A percentile compares a stretch with the other conserved stretches of the same genome.
These are phyloP conservation scores for Antrozous pallidus DNA, from an alignment of 2,797 vertebrate species.

Conservation along the genomic window DNA sequence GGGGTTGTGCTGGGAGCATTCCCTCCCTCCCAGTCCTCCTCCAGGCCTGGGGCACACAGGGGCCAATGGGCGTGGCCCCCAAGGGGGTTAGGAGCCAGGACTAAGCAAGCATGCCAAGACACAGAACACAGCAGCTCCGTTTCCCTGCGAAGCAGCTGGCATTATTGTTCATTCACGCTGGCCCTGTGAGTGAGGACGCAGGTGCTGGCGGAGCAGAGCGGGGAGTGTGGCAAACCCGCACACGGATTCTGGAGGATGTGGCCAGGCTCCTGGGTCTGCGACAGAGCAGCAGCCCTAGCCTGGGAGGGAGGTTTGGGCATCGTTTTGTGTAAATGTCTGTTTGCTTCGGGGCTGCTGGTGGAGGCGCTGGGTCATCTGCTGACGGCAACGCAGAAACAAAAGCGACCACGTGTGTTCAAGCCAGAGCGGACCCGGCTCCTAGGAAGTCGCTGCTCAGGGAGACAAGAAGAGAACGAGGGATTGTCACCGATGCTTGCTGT, in stretches of 20 bases:
- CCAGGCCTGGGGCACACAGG: background rate
- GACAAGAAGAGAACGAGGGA: background rate
- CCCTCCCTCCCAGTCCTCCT: background rate
- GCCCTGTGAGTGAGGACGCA: constrained; percentile 14
- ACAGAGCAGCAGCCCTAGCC: background rate
- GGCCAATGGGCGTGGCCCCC: background rate
- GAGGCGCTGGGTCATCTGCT: background rate
- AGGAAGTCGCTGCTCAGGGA: background rate
- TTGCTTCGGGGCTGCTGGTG: too few species aligned
- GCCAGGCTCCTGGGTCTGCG: background rate
- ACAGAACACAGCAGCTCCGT: background rate
- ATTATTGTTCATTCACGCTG: constrained; percentile 2
- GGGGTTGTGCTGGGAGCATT: background rate
- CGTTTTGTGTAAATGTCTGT: background rate
- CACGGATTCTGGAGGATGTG: background rate
- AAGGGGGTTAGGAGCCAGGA: background rate
- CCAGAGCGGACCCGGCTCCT: background rate
- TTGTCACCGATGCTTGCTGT: background rate
- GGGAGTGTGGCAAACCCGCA: background rate
- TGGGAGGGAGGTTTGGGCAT: background rate
- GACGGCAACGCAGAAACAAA: too few species aligned
- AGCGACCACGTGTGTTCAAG: too few species aligned
- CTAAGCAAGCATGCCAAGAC: background rate
- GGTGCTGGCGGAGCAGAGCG: background rate
- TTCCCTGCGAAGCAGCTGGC: background rate